These are phyloP conservation scores for Natrix natrix DNA, from an alignment of 2,797 vertebrate species.

Conservation along the genomic window DNA sequence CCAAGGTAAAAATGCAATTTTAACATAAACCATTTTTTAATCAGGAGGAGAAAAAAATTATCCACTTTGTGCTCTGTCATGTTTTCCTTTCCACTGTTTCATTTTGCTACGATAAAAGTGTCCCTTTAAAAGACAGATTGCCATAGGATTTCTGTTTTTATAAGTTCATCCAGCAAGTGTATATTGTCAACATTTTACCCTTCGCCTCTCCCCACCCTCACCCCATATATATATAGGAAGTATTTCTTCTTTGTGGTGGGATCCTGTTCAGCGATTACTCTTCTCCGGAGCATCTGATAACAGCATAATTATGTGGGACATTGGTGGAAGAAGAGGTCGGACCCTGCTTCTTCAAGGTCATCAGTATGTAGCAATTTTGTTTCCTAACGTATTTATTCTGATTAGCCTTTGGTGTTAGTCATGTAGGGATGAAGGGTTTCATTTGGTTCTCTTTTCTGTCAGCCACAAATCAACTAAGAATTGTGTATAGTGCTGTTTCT, in stretches of 20 bases:
- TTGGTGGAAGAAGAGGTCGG: constrained; percentile 92
- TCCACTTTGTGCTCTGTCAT: background rate
- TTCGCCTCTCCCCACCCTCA: background rate
- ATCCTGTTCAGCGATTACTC: constrained; percentile 89
- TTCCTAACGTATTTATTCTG: background rate
- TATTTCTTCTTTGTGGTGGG: constrained; percentile 90
- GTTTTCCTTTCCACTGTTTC: background rate
- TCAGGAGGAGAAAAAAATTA: background rate
- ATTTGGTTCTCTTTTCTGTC: background rate
- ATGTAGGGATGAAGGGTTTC: background rate
- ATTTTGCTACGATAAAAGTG: background rate
- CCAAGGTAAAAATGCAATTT: background rate
- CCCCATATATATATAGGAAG: constrained; percentile 75
- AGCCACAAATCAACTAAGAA: background rate
- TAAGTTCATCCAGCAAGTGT: background rate
- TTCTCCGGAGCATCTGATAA: constrained; percentile 97
- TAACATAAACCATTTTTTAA: background rate
- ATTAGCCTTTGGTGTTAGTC: background rate
- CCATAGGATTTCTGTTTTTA: background rate
- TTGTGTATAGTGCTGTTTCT: background rate
- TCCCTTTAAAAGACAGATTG: background rate
- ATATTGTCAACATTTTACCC: constrained; percentile 5
- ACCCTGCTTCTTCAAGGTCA: constrained; percentile 92
- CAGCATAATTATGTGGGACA: constrained; percentile 99
- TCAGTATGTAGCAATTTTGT: constrained; percentile 78